Evolutionary conservation across 2,113 vertebrate genomes (phyloP), one percentile per base, ranked within the genome.

Genomic region (Spermophilus dauricus): DNA sequence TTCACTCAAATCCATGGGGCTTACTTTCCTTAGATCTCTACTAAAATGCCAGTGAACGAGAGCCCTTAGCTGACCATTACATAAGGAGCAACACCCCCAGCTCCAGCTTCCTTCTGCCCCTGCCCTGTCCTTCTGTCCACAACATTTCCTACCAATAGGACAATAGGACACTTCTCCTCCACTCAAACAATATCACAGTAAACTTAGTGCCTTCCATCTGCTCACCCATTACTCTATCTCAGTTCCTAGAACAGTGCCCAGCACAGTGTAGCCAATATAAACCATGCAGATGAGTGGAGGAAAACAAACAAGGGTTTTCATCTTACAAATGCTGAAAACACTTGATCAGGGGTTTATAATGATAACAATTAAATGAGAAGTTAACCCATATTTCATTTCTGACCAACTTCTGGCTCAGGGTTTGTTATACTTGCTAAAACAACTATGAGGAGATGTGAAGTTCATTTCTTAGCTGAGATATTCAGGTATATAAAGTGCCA

Each of bases 1-100:
- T 76, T 84, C 70, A 12, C 37, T 83, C 48, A 26, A 18, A 67
- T 58, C 30, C 32, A 30, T 5, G 10, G 0, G n/a, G 7, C 34
- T 72, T 24, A 63, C 53, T 63, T 48, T 75, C 70, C 45, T 65
- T 73, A 61, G 67, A 61, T 61, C 17, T 58, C 32, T 58, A 32
- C 53, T 56, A 14, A 89, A 81, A 34, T n/a, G 39, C 0, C 67
- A 37, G 0, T 9, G 63, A 65, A 65, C 10, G 26, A 26, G 39
- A 77, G 53, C 11, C 32, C 63, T 78, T 69, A 30, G 5, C 75
- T 56, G 42, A 37, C 39, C 58, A 39, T 14, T 16, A 8, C 0
- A 45, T 22, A 42, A 24, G 28, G 3, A 72, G 2, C 22, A n/a
- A 20, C 8, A 2, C 11, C 24, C 8, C 1, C 4, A 2, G 8